Conservation (phyloP, 2,113 vertebrate genomes). For the Dendropsophus ebraccatus region DNA sequence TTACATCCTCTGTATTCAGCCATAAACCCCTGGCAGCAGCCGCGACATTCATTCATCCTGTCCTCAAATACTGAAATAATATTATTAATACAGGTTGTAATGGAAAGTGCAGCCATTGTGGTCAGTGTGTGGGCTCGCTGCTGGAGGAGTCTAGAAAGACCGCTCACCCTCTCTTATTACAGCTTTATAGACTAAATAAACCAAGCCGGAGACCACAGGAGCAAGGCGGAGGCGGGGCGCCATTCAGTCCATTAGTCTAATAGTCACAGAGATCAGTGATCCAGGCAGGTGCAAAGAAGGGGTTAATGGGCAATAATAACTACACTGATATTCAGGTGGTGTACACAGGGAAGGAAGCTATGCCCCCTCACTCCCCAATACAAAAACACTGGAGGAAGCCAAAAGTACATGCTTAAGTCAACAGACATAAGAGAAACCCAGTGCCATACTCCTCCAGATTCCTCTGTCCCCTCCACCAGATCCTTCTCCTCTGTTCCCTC, state of each 20-base stretch:
- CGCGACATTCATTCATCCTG: not conserved
- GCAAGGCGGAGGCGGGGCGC: not conserved
- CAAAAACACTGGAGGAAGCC: too few species aligned
- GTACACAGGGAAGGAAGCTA: too few species aligned
- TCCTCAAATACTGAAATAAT: not conserved
- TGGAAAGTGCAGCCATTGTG: not conserved
- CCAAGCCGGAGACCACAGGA: not conserved
- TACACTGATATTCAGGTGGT: too few species aligned
- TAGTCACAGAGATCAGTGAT: too few species aligned
- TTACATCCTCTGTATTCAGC: not conserved
- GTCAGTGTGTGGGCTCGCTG: not conserved
- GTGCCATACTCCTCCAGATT: too few species aligned
- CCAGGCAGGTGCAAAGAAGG: not conserved
- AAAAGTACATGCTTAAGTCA: too few species aligned
- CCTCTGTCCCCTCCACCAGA: too few species aligned
- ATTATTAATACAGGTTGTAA: not conserved
- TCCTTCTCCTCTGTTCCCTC: too few species aligned
- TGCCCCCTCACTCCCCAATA: too few species aligned
- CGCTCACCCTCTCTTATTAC: not conserved
- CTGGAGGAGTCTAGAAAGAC: not conserved
- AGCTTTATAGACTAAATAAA: constrained; percentile 26
- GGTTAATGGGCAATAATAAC: not conserved
- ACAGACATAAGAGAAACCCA: too few species aligned
- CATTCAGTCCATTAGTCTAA: not conserved
- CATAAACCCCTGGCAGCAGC: not conserved